Percentiles rank a stretch among this genome's conserved stretches.
These are phyloP conservation scores for Rotaria sp. DNA, from an alignment of 2,888 invertebrate genomes.

Conservation along the genomic window DNA sequence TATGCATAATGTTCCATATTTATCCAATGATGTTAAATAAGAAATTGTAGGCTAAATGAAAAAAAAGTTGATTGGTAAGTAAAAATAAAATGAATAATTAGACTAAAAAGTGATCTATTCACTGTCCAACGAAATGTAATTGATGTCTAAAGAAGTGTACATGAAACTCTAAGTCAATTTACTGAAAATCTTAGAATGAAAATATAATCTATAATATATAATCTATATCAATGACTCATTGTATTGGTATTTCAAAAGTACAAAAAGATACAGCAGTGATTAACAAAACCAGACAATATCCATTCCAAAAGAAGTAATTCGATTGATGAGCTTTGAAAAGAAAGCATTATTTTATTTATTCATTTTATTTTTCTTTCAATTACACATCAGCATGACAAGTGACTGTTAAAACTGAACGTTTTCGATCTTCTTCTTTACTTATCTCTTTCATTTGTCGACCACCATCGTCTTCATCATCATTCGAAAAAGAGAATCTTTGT, in stretches of 20 bases:
- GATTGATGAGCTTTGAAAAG: not conserved
- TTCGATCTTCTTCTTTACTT: no score
- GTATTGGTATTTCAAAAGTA: not conserved
- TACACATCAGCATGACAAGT: not conserved
- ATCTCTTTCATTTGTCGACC: no score
- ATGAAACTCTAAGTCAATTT: not conserved
- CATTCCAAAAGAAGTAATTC: not conserved
- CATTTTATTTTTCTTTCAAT: not conserved
- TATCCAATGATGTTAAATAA: no score
- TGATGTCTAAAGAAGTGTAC: not conserved
- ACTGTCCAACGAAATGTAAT: not conserved
- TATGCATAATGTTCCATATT: no score
- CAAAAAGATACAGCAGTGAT: not conserved
- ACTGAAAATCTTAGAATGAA: not conserved
- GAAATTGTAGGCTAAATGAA: no score
- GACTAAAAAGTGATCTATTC: not conserved
- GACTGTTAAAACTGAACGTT: no score
- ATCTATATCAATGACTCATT: not conserved
- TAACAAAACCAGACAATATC: not conserved
- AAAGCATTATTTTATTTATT: no score
- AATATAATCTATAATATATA: not conserved
- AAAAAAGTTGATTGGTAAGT: no score
- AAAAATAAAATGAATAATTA: no score
- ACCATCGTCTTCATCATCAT: no score
- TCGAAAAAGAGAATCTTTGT: no score